Conservation (phyloP, 2,113 vertebrate species). For the Stegostoma tigrinum region DNA sequence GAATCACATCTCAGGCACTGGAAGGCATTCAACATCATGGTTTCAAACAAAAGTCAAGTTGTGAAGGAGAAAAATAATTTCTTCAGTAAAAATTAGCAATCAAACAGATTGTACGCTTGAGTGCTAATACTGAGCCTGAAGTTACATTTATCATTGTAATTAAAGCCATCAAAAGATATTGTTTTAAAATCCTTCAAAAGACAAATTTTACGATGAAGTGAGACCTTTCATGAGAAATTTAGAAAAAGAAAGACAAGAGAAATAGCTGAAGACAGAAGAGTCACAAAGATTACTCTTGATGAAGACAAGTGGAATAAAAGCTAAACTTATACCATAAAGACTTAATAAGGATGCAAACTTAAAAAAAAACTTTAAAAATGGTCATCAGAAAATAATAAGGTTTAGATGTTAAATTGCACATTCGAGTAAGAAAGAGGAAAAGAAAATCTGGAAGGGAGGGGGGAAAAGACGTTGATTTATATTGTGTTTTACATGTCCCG, state of each 20-base stretch:
- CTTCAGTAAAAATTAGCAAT: background rate
- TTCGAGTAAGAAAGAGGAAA: background rate
- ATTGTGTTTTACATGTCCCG: background rate
- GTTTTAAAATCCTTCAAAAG: background rate
- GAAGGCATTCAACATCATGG: background rate
- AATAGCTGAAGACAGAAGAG: background rate
- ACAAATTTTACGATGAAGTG: background rate
- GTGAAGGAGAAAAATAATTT: background rate
- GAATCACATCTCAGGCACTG: background rate
- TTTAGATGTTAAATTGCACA: background rate
- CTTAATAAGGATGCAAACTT: background rate
- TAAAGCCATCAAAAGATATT: background rate
- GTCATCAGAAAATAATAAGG: background rate
- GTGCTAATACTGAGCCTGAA: background rate
- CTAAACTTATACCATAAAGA: background rate
- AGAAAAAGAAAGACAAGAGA: background rate
- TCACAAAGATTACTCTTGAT: background rate
- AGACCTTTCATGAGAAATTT: background rate
- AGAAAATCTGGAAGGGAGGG: too few species aligned
- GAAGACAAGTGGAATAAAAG: background rate
- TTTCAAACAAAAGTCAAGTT: background rate
- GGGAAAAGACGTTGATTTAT: background rate
- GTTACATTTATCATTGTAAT: conserved; percentile 15
- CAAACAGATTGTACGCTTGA: background rate
- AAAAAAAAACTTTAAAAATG: background rate